Evolutionary conservation across 2,888 invertebrate genomes (phyloP).

Genomic region (Drosophila pseudotakahashii): DNA sequence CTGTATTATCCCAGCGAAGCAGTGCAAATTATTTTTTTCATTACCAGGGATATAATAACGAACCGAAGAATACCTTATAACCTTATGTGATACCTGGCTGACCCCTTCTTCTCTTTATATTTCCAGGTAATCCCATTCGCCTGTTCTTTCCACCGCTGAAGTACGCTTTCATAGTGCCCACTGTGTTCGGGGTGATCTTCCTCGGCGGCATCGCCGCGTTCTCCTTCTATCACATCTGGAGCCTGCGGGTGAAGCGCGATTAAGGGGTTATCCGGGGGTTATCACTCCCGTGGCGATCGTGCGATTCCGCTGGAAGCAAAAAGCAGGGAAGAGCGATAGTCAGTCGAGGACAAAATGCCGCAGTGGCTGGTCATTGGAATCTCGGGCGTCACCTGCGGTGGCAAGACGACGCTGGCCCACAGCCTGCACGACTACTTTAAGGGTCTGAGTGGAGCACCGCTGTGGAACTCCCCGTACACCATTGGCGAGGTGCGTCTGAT

Average conservation of each 20-base stretch:
- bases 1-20: too few species aligned
- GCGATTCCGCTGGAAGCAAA: slow-evolving; percentile 44
- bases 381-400: slow-evolving; percentile 93
- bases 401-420: slow-evolving; percentile 90
- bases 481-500: slow-evolving; percentile 85
- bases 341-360: slow-evolving; percentile 82
- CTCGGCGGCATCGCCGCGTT: slow-evolving; percentile 88
- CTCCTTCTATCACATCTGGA: slow-evolving; percentile 86
- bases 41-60: too few species aligned
- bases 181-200: slow-evolving; percentile 87
- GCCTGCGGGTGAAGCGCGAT: slow-evolving; percentile 60
- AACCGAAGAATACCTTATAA: too few species aligned
- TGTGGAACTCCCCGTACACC: slow-evolving; percentile 81
- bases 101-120: slow-evolving; percentile 1
- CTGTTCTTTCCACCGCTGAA: slow-evolving; percentile 86
- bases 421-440: slow-evolving; percentile 85
- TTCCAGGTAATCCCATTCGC: slow-evolving; percentile 85
- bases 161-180: slow-evolving; percentile 87
- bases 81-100: not conserved
- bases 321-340: slow-evolving; percentile 27
- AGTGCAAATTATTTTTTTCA: too few species aligned
- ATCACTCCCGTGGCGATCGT: slow-evolving; percentile 20
- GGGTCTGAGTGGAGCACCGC: slow-evolving; percentile 69
- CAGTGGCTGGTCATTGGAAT: slow-evolving; percentile 88
- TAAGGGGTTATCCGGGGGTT: slow-evolving; percentile 42